Base-by-base conservation (phyloP, 2,113 vertebrate species). In the Callocephalon fimbriatum region DNA sequence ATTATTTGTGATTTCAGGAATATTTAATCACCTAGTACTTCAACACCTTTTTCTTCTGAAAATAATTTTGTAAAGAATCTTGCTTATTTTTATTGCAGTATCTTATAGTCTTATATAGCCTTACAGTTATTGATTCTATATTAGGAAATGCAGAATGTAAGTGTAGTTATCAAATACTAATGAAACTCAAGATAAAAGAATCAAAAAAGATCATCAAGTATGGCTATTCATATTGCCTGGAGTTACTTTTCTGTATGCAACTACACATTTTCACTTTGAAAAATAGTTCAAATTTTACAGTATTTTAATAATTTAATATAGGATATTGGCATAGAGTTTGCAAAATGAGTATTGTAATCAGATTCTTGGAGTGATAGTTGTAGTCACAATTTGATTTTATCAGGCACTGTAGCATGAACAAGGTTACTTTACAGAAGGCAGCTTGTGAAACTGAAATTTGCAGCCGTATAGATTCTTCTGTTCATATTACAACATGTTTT, bases 401-500 rank as follows among this genome's bases (percentile, higher is more conserved):
- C 29, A 47, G 62, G 19, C 10, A 11, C 37, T 37, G 42, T 44
- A 25, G 6, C 18, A 38, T 35, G 35, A 62, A 7, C 7, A 50
- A 83, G 9, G 25, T 22, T 74, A n/a, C 50, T 77, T 87, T 61
- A 35, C 15, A 22, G 10, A 37, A 54, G 48, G 25, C 31, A 53
- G 48, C 47, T 18, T 53, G 31, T 53, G 45, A 66, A 92, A 37
- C 45, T 80, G 38, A 32, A 67, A 45, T 85, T 66, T 70, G 35
- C 42, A 74, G 65, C 7, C 50, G 15, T 74, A 15, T 25, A 18
- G 8, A 26, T 59, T 85, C 7, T 44, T 82, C 10, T 15, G 12
- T 72, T 72, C 31, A 38, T 70, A 12, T 10, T 20, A 9, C 0
- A 1, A 2, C 0, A 0, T 90, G 26, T 7, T 65, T 82, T 77